A percentile compares a stretch with the other conserved stretches of the same genome.
Conservation (phyloP, 2,888 invertebrate genomes). For the Chaitophorus viminalis region DNA sequence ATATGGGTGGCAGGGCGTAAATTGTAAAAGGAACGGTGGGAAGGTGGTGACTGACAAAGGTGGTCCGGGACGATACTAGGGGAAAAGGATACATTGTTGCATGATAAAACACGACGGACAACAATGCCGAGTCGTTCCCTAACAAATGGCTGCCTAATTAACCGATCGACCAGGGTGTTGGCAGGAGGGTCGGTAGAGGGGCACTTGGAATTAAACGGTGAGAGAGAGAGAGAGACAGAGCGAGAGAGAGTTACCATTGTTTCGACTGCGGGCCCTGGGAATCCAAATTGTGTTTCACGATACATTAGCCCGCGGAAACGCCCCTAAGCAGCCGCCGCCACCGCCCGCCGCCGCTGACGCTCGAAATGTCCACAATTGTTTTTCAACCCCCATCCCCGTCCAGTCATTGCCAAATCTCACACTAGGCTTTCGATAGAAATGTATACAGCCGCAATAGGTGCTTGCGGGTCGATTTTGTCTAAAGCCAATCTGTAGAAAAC, state of each 20-base stretch:
- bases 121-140: constrained; percentile 49
- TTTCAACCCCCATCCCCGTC: neutral
- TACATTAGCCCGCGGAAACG: constrained; percentile 51
- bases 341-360: neutral
- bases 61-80: neutral
- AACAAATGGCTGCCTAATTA: constrained; percentile 57
- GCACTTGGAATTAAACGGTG: constrained; percentile 41
- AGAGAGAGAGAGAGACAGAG: neutral
- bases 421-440: neutral
- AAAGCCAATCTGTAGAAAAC: neutral
- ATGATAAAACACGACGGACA: constrained; percentile 60
- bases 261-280: constrained; percentile 8
- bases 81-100: constrained; percentile 55
- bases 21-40: neutral
- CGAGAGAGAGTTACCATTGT: constrained; percentile 36
- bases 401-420: neutral
- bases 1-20: constrained; percentile 7
- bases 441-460: neutral
- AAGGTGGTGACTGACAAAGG: neutral
- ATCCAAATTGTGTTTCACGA: constrained; percentile 55
- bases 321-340: neutral
- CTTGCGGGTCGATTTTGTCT: neutral
- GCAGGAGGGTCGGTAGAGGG: neutral
- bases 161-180: constrained; percentile 42
- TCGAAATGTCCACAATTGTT: constrained; percentile 46